Evolutionary conservation across 2,797 vertebrate genomes (phyloP).

Genomic region (Chloroceryle inda): DNA sequence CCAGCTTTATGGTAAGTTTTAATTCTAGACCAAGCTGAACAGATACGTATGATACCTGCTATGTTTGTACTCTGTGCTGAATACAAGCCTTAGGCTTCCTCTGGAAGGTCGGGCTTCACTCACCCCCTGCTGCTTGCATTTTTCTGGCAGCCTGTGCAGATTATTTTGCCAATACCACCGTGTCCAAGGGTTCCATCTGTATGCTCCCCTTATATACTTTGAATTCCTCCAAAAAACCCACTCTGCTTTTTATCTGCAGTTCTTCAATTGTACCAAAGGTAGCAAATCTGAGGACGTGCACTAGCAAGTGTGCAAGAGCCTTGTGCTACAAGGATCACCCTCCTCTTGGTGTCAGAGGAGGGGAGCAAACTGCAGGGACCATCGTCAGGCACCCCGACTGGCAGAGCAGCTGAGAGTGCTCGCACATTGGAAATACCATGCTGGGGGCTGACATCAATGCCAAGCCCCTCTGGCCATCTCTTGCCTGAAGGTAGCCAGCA

Average conservation of each 20-base stretch:
- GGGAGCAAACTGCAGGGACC: background rate
- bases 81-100: background rate
- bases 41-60: background rate
- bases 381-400: background rate
- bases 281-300: background rate
- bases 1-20: background rate
- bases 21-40: background rate
- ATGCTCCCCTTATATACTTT: background rate
- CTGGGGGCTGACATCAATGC: background rate
- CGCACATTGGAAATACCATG: background rate
- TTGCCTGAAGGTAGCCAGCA: background rate
- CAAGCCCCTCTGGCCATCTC: background rate
- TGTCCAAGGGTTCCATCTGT: background rate
- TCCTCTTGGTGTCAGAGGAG: background rate
- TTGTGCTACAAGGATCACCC: background rate
- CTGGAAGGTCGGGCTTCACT: background rate
- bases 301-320: background rate
- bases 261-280: background rate
- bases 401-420: background rate
- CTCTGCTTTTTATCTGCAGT: background rate
- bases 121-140: background rate
- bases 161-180: background rate
- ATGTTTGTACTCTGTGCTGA: background rate
- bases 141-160: background rate
- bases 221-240: background rate